Percentiles rank a stretch among this genome's conserved stretches.
These are phyloP conservation scores for Oryzias dopingdopingensis DNA, from an alignment of 2,797 vertebrate genomes.

Conservation along the genomic window DNA sequence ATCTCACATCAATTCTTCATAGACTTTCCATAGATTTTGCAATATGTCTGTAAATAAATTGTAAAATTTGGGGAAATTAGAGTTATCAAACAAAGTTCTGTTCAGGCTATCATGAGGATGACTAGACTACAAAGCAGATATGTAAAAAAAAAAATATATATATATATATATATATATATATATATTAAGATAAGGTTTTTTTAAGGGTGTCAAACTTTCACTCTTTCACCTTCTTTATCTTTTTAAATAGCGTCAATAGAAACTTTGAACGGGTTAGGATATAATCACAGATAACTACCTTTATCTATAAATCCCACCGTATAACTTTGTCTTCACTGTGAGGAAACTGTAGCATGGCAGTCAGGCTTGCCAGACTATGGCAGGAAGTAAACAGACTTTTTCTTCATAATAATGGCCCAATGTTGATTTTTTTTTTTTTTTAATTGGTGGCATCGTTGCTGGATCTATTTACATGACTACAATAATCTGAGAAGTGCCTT, in stretches of 20 bases:
- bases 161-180: too few species aligned
- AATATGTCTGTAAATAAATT: neutral
- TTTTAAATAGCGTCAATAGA: neutral
- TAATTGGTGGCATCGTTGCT: too few species aligned
- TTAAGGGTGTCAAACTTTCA: neutral
- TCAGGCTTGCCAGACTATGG: neutral
- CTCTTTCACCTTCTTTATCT: neutral
- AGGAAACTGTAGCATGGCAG: constrained; percentile 13
- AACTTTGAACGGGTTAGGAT: neutral
- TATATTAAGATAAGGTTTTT: neutral
- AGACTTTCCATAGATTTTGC: neutral
- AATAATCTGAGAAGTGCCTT: too few species aligned
- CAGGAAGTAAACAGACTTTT: constrained; percentile 10
- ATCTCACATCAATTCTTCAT: neutral
- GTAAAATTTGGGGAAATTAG: neutral
- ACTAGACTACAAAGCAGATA: too few species aligned
- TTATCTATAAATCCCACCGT: constrained; percentile 6
- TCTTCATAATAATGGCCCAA: constrained; percentile 42
- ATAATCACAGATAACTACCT: constrained; percentile 2
- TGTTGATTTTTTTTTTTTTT: too few species aligned
- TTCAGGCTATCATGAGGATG: too few species aligned
- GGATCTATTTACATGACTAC: too few species aligned
- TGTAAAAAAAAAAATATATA: too few species aligned
- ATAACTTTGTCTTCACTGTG: neutral
- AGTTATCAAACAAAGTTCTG: neutral